Percentiles rank a stretch among this genome's conserved stretches.
Evolutionary conservation across 2,888 invertebrate species (phyloP).

Genomic region (Ecliptopera silaceata): DNA sequence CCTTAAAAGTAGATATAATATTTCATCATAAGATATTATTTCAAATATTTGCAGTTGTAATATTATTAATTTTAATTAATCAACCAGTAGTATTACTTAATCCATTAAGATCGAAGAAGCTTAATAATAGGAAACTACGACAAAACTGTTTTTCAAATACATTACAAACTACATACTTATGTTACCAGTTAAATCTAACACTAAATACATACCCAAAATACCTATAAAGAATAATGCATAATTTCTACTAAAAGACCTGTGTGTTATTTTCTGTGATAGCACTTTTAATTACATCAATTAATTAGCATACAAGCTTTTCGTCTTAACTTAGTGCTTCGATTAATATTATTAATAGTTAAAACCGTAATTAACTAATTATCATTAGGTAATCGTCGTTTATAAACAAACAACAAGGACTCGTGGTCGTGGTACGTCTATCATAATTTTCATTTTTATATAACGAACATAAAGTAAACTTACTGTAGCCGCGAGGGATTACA

Average conservation of each 20-base stretch:
- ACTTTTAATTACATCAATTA: constrained; percentile 77
- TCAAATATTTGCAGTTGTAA: constrained; percentile 84
- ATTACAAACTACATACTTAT: constrained; percentile 83
- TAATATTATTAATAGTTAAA: constrained; percentile 80
- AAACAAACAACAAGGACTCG: constrained; percentile 79
- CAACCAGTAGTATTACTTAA: constrained; percentile 83
- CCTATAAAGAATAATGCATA: constrained; percentile 83
- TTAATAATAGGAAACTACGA: constrained; percentile 83
- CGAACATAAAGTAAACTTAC: constrained; percentile 71
- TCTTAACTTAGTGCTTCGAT: constrained; percentile 78
- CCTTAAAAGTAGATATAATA: constrained; percentile 83
- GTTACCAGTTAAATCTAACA: constrained; percentile 82
- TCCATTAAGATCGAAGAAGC: constrained; percentile 83
- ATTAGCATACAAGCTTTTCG: constrained; percentile 78
- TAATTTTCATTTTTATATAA: constrained; percentile 82
- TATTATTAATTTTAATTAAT: constrained; percentile 80
- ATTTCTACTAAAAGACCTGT: constrained; percentile 80
- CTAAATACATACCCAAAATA: constrained; percentile 83
- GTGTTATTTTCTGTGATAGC: constrained; percentile 76
- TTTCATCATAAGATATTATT: constrained; percentile 84
- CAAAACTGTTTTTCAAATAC: constrained; percentile 81
- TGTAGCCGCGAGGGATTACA: constrained; percentile 41
- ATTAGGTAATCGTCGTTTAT: constrained; percentile 72
- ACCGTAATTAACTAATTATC: constrained; percentile 85
- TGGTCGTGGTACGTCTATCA: constrained; percentile 77